Evolutionary conservation across 2,113 vertebrate genomes (phyloP), one percentile per base, ranked within the genome.

Genomic region (Anhinga rufa): DNA sequence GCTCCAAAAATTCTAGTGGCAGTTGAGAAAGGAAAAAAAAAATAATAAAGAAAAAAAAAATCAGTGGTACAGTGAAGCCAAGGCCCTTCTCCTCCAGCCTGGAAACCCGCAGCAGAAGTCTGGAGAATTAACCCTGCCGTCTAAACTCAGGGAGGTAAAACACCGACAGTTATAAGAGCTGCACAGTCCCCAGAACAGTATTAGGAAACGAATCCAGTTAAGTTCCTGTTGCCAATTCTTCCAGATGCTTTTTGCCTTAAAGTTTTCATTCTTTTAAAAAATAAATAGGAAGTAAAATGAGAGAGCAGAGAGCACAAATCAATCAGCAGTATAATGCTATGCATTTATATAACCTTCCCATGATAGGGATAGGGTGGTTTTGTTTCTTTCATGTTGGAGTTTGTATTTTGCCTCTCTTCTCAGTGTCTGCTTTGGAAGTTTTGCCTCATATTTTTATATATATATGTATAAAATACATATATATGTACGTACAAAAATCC

Each of bases 1-100:
- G 80, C 70, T 95, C 92, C 92, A 94, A 82, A 95, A 91, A 69
- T 76, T 82, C 70, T 84, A 93, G 86, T 91, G 86, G 91, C 77
- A 82, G 83, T 34, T 46, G 32, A 72, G 77, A 91, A 82, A 69
- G 49, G 44, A 9, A 58, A 81, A 62, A 32, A 36, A 66, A 19
- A 40, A 58, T 64, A 49, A 25, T n/a, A 10, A 42, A 82, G 52
- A 57, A 81, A 49, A 25, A 12, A 54, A 85, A 66, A 58, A 77
- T 12, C 52, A 44, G 25, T 70, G 70, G 49, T 80, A 17, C 2
- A 18, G 38, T 29, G 51, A 83, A 82, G 65, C 83, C 89, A 92
- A 79, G 22, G 26, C 57, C 34, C 12, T 80, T 76, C 25, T 79
- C 9, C 24, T 95, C 31, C 77, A 42, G 83, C 36, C 52, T 91